Evolutionary conservation across 2,888 invertebrate genomes (phyloP), one percentile per base, ranked within the genome.

Genomic region (Acleris literana): DNA sequence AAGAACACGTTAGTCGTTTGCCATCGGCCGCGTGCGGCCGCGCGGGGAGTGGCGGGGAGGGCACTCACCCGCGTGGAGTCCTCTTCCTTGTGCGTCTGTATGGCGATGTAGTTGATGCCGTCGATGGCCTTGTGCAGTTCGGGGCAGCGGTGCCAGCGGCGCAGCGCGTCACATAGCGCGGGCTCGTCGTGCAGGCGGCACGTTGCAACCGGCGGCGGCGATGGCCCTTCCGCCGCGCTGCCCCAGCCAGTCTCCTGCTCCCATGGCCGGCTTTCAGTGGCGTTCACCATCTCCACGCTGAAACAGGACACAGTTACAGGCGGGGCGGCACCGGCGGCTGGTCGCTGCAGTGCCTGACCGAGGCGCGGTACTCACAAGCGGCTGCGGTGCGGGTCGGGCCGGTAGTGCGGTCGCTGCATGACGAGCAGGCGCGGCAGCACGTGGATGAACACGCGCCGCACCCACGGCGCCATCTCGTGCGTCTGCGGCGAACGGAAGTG

Each of bases 401-500:
- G 94, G 82, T 93, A 94, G 85, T 95, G 95, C 76, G 96, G 96
- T 84, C 98, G 95, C 80, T 97, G 95, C 97, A 99, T 98, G 80
- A 97, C 97, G 80, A 99, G 94, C 82, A 99, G 94, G 76, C 97
- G 95, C 78, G 99, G 99, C 88, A 99, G 94, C 86, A 98, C 97
- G 93, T 99, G 98, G 83, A 99, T 97, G 94, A 99, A 99, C 80
- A 99, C 96, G 74, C 97, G 95, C 74, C 97, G 96, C 80, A 99
- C 97, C 99, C 99, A 99, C 63, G 97, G 97, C 71, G 98, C 97
- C 99, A 99, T 99, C 75, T 97, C 96, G 94, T 99, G 99, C 72
- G 99, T 99, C 90, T 98, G 97, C 72, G 99, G 98, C 74, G 98
- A 98, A 68, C 99, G 97, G 94, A 99, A 99, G 94, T 99, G 99